Evolutionary conservation across 1,140 invertebrate genomes (phyloP), one percentile per base, ranked within the genome.

Genomic region (Thaumetopoea pityocampa): DNA sequence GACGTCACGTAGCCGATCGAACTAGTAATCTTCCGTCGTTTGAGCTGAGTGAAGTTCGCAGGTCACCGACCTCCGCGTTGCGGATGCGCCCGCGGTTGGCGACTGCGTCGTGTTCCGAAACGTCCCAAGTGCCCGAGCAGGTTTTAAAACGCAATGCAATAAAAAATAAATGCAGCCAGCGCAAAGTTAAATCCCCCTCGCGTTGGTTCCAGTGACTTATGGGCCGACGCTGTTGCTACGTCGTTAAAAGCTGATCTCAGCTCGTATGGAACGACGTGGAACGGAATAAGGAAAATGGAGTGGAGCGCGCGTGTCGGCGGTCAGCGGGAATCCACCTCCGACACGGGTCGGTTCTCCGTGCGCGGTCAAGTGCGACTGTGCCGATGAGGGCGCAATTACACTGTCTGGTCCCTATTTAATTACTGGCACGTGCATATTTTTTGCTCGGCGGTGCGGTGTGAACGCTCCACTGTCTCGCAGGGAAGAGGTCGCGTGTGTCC

Each of bases 391-490:
- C 45, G 54, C 54, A 60, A 61, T 58, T 55, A 58, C 53, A 47
- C 37, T 42, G 18, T 45, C 50, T 52, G 54, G 60, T 62, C 61
- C 65, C 61, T 55, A 62, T 34, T 54, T 78, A 80, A 83, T 73
- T 70, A 65, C 30, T 61, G 77, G 74, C 79, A 73, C 79, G 79
- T 73, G 79, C 64, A 67, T 41, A 50, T 61, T 71, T 80, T 71
- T 73, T 70, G 51, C 45, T 42, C 27, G 11, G 14, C 22, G 37
- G 51, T 50, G 51, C 45, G 35, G 45, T 45, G 55, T 67, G 51
- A 71, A 67, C 61, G 60, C 65, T 53, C 58, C 52, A 45, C 49
- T 51, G 41, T 41, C 26, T 29, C 10, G 32, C 9, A 38, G 43
- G 43, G 47, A 44, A 46, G 32, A 24, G 42, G 58, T 58, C 51